A percentile compares a stretch with the other conserved stretches of the same genome.
Evolutionary conservation across 2,797 vertebrate species (phyloP).

Genomic region (Presbytis comata): DNA sequence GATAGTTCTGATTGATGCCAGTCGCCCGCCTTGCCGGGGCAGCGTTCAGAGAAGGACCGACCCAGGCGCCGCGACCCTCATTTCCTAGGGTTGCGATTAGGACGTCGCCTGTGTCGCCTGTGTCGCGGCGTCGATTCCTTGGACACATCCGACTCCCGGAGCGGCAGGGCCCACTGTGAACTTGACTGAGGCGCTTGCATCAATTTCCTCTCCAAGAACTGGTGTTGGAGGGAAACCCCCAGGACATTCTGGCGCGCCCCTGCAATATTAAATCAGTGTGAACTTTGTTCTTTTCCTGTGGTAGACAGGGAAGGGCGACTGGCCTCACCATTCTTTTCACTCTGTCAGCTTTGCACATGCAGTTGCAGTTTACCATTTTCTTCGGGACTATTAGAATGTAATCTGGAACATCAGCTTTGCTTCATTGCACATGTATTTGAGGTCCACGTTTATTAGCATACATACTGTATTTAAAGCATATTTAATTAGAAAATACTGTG

Average conservation of each 20-base stretch:
- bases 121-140: neutral
- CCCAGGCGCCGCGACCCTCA: rapidly evolving
- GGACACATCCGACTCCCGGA: neutral
- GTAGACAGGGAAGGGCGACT: neutral
- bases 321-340: neutral
- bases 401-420: neutral
- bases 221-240: neutral
- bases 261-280: neutral
- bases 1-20: neutral
- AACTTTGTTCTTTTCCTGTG: neutral
- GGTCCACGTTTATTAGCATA: neutral
- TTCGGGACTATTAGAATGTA: neutral
- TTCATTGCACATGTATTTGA: neutral
- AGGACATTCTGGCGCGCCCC: neutral
- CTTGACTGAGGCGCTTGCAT: neutral
- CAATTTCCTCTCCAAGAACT: rapidly evolving
- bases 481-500: neutral
- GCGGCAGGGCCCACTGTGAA: neutral
- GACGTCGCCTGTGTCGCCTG: neutral
- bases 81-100: rapidly evolving
- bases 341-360: neutral
- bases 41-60: neutral
- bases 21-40: neutral
- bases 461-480: neutral
- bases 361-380: neutral